These are phyloP conservation scores for Drosophila dives DNA, from an alignment of 2,888 invertebrate genomes.

Conservation along the genomic window DNA sequence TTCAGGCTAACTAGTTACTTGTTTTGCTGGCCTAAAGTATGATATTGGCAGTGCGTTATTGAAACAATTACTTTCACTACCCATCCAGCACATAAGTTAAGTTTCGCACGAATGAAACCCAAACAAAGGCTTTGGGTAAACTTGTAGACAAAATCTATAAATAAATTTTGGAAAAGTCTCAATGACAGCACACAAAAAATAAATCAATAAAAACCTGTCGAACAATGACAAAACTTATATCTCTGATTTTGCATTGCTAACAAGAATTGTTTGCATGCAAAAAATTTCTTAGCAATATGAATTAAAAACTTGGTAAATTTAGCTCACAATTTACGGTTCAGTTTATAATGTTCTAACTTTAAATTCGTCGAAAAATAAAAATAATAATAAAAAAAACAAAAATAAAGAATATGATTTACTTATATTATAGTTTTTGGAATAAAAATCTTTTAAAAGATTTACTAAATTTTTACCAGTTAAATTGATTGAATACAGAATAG, in stretches of 20 bases:
- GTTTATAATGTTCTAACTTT: neutral
- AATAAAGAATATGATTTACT: neutral
- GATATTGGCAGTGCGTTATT: conserved; percentile 21
- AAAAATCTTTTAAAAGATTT: neutral
- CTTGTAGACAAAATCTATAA: conserved; percentile 49
- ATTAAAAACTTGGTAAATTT: neutral
- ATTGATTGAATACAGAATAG: neutral
- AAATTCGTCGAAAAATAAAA: neutral
- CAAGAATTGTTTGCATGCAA: neutral
- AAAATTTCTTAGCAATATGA: neutral
- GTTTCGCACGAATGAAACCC: conserved; percentile 13
- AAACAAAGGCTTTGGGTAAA: conserved; percentile 36
- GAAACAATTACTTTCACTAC: conserved; percentile 26
- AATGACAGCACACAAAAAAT: conserved; percentile 54
- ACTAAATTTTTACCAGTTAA: neutral
- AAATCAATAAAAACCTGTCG: conserved; percentile 56
- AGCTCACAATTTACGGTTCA: neutral
- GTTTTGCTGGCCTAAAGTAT: conserved; percentile 2
- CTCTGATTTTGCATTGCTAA: neutral
- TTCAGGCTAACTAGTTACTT: neutral
- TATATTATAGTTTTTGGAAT: too few relatives aligned
- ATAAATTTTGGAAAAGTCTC: conserved; percentile 56
- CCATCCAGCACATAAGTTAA: neutral
- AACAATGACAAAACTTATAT: conserved; percentile 19
- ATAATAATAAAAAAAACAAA: too few relatives aligned